phyloP scores from a whole-genome alignment of 2,888 invertebrate species.

The Carterocephalus palaemon region DNA sequence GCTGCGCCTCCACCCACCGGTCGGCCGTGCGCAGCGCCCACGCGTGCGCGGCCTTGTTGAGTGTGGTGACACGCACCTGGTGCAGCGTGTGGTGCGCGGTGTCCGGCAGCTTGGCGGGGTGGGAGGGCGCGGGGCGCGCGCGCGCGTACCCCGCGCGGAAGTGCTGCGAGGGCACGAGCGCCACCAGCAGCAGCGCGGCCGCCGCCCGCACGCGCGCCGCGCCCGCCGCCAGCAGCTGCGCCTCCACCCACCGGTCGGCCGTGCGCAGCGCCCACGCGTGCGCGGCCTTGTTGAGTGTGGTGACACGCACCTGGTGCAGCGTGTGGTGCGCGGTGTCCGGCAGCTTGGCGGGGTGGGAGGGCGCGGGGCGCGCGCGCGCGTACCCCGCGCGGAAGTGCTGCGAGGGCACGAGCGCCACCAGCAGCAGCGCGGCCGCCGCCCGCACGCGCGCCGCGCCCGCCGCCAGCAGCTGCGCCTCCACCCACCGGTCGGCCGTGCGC shows the following conservation, averaged over 20 bases:
- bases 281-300: too few species aligned
- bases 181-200: conserved; percentile 92
- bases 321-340: conserved; percentile 76
- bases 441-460: conserved; percentile 92
- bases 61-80: conserved; percentile 72
- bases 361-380: conserved; percentile 79
- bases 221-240: conserved; percentile 89
- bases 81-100: conserved; percentile 78
- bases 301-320: conserved; percentile 76
- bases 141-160: conserved; percentile 92
- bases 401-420: conserved; percentile 94
- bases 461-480: conserved; percentile 92
- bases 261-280: conserved; percentile 95
- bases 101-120: conserved; percentile 56
- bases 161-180: conserved; percentile 93
- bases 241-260: conserved; percentile 95
- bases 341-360: conserved; percentile 53
- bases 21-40: too few species aligned
- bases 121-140: conserved; percentile 69
- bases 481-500: conserved; percentile 94
- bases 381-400: conserved; percentile 94
- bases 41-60: too few species aligned
- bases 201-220: conserved; percentile 92
- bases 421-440: conserved; percentile 89
- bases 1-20: too few species aligned